phyloP scores from a whole-genome alignment of 2,113 vertebrate species.

The Anoplopoma fimbria region DNA sequence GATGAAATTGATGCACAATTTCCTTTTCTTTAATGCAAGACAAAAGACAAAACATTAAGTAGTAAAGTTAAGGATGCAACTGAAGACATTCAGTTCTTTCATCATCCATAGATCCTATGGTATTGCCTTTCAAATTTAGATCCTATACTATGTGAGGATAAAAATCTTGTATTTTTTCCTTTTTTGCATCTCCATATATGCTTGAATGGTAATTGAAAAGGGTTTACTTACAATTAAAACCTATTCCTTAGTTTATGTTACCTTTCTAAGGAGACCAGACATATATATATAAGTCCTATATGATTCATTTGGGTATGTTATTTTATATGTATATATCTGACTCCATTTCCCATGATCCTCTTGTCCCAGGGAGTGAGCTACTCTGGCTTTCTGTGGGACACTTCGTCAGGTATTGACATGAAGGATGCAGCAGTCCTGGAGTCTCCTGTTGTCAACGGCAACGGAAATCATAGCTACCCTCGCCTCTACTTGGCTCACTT shows the following conservation, averaged over 20 bases:
- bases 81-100: too few species aligned
- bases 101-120: too few species aligned
- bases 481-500: slow-evolving; percentile 88
- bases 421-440: slow-evolving; percentile 84
- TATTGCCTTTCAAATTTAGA: too few species aligned
- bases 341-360: slow-evolving; percentile 32
- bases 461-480: slow-evolving; percentile 80
- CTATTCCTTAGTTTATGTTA: neutral
- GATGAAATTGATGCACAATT: too few species aligned
- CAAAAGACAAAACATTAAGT: too few species aligned
- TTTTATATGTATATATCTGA: neutral
- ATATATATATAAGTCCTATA: neutral
- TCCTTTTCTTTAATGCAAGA: too few species aligned
- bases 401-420: slow-evolving; percentile 87
- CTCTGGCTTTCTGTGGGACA: slow-evolving; percentile 94
- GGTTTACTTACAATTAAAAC: neutral
- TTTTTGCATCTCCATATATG: neutral
- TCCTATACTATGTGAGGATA: too few species aligned
- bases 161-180: too few species aligned
- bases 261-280: neutral
- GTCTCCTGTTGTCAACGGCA: slow-evolving; percentile 83
- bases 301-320: neutral
- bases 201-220: neutral
- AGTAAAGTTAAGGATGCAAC: too few species aligned
- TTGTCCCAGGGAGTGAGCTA: slow-evolving; percentile 85